Base-by-base conservation (phyloP, 2,113 vertebrate species). In the Cinclus mexicanus region DNA sequence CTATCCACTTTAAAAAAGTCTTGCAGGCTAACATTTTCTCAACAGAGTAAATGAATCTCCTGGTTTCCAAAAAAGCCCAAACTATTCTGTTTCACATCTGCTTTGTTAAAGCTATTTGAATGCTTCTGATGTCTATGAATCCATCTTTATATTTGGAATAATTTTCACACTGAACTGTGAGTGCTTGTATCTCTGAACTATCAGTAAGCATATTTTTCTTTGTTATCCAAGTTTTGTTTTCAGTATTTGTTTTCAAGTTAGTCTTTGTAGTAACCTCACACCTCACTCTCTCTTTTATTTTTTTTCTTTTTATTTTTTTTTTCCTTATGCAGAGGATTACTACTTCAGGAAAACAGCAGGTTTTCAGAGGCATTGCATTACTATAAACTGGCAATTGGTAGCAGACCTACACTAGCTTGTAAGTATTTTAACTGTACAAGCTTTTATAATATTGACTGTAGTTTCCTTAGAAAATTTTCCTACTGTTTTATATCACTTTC, bases 361-460 rank as follows among this genome's bases (percentile, higher is more conserved):
- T 99, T 99, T 98, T 98, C 99, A 42, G 99, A 99, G 97, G 99
- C 99, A 1, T 97, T 99, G 37, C 99, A 99, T 98, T 99, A 99
- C 97, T 99, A 99, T 96, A 99, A 99, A 96, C 96, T 99, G 98
- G 99, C 99, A 55, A 98, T 99, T 78, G 99, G 99, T 95, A 99
- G 99, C 98, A 98, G 99, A 97, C 99, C 99, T 93, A 99, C 99
- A 50, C 97, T 99, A 96, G 99, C 99, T 97, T 99, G 99, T 99
- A 98, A 99, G 99, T 99, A 98, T 97, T 95, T 93, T 80, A 93
- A 52, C 42, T 59, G 2, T 35, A 81, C 29, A 70, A 63, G 7
- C n/a, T 86, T 86, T 14, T 68, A 31, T 77, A 65, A 50, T 50
- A 35, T 15, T 35, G 16, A 60, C 22, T 92, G 3, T 20, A 64